A percentile compares a stretch with the other conserved stretches of the same genome.
These are phyloP conservation scores for Phyto melanocephala DNA, from an alignment of 2,888 invertebrate species.

Conservation along the genomic window DNA sequence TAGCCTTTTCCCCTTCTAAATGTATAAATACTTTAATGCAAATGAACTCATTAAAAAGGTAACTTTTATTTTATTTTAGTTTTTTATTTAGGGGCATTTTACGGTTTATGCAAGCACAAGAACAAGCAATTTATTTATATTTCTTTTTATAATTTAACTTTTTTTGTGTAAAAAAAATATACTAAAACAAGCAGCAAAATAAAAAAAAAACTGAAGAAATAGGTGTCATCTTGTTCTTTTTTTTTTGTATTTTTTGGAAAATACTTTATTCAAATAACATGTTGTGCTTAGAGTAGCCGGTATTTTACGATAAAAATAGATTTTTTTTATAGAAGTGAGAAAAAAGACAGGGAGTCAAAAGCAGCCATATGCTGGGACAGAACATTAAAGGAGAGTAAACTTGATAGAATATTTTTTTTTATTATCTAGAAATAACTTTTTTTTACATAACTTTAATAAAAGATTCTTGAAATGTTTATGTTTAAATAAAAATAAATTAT, in stretches of 20 bases:
- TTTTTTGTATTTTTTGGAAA: neutral
- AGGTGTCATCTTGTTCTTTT: conserved; percentile 5
- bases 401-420: too few relatives aligned
- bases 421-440: too few relatives aligned
- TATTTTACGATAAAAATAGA: conserved; percentile 30
- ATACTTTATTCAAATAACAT: neutral
- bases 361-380: neutral
- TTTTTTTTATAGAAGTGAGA: conserved; percentile 6
- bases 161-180: neutral
- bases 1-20: neutral
- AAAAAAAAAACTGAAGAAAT: conserved; percentile 11
- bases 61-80: conserved; percentile 1
- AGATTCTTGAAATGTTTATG: too few relatives aligned
- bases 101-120: too few relatives aligned
- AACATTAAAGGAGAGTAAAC: neutral
- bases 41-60: conserved; percentile 54
- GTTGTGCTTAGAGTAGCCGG: neutral
- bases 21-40: conserved; percentile 2
- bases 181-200: neutral
- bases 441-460: too few relatives aligned
- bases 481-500: too few relatives aligned
- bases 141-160: too few relatives aligned
- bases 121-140: too few relatives aligned
- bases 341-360: neutral
- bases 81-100: too few relatives aligned